These are phyloP conservation scores for Cyclargus thomasi DNA, from an alignment of 1,140 invertebrate genomes.

Conservation along the genomic window DNA sequence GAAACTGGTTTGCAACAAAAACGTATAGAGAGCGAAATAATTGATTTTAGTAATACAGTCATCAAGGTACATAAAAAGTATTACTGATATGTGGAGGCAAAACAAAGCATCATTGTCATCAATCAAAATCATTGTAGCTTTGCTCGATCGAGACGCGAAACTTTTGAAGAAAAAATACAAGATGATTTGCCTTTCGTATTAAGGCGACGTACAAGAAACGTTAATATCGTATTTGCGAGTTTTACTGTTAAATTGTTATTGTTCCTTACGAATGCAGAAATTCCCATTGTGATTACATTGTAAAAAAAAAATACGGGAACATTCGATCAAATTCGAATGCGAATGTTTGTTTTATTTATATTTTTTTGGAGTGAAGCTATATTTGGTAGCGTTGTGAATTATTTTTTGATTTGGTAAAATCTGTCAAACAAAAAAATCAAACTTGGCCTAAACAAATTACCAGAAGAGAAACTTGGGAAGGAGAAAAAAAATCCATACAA, in stretches of 20 bases:
- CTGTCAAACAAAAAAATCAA: too few relatives aligned
- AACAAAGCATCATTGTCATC: slow-evolving; percentile 32
- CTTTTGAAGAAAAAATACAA: slow-evolving; percentile 26
- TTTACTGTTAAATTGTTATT: slow-evolving; percentile 1
- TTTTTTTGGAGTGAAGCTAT: too few relatives aligned
- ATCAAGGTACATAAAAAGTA: slow-evolving; percentile 8
- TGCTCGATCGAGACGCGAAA: slow-evolving; percentile 19
- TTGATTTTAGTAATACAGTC: slow-evolving; percentile 14
- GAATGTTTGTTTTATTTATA: too few relatives aligned
- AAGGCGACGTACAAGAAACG: slow-evolving; percentile 20
- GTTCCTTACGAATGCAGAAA: not conserved
- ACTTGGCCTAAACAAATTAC: too few relatives aligned
- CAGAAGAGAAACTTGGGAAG: too few relatives aligned
- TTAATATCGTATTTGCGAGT: slow-evolving; percentile 7
- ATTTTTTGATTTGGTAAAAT: too few relatives aligned
- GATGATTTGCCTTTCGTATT: slow-evolving; percentile 33
- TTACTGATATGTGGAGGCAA: slow-evolving; percentile 13
- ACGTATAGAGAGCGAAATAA: slow-evolving; percentile 1
- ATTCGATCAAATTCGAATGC: too few relatives aligned
- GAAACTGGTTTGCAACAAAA: not conserved
- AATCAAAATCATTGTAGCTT: slow-evolving; percentile 30
- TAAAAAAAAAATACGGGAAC: not conserved
- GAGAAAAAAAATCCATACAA: too few relatives aligned
- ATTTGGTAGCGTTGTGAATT: too few relatives aligned
- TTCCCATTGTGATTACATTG: not conserved